Evolutionary conservation across 2,797 vertebrate genomes (phyloP), one percentile per base, ranked within the genome.

Genomic region (Telmatherina bonti): DNA sequence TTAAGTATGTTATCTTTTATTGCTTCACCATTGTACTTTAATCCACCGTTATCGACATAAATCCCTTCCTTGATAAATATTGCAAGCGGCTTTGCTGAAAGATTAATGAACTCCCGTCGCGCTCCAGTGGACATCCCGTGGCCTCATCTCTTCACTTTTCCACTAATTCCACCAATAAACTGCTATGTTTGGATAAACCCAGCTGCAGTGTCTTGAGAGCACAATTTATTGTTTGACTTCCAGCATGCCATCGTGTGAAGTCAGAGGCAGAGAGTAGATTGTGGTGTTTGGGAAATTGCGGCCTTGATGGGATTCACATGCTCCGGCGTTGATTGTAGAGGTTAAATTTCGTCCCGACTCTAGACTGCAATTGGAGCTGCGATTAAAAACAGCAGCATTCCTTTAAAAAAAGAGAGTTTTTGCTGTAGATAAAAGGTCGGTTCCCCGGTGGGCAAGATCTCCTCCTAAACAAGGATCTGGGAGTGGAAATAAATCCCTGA

Each of bases 21-120:
- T 70, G 29, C 82, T 70, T 53, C 67, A n/a, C 69, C 55, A 10
- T 68, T 35, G 16, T 16, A 4, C 54, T 49, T 55, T 67, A 58
- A 67, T 67, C 65, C 54, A 57, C 41, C 67, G 66, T 68, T 82
- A 86, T 84, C 72, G 66, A 75, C 82, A 56, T 72, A 72, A 88
- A 88, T 87, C 83, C 75, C 69, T 70, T 79, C 80, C 74, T 81
- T 78, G 83, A 88, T 89, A 86, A 92, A 91, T 89, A 88, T 88
- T 88, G 68, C 87, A 89, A 66, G 67, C 76, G 1, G 76, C 76
- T 77, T 74, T 27, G 72, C 79, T 89, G 76, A 87, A 88, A 89
- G 82, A 89, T 86, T 85, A 87, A 91, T 88, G 88, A 88, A 74
- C 22, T 0, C 0, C 0, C 27, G 70, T 85, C 67, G 43, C 41